Conservation (phyloP, 2,113 vertebrate genomes). For the Phylloscopus whistleri region DNA sequence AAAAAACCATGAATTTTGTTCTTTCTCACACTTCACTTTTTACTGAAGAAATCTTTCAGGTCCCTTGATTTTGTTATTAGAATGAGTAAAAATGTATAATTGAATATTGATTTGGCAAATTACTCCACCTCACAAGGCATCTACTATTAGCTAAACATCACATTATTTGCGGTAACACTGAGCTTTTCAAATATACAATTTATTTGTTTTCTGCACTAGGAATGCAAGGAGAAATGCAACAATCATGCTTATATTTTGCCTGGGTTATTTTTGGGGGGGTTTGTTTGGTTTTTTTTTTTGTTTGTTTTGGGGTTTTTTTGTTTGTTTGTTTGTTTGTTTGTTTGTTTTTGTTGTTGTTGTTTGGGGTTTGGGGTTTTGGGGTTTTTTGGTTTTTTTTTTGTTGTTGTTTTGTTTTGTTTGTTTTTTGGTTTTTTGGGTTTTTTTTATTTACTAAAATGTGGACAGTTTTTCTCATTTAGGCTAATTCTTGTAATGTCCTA, state of each 20-base stretch:
- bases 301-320: too few relatives aligned
- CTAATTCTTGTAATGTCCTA: background rate
- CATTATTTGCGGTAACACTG: background rate
- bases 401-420: too few relatives aligned
- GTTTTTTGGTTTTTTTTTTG: too few relatives aligned
- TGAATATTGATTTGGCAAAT: background rate
- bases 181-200: background rate
- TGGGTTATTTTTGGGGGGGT: too few relatives aligned
- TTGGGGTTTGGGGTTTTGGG: too few relatives aligned
- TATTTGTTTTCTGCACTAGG: background rate
- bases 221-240: background rate
- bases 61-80: background rate
- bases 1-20: background rate
- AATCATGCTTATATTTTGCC: background rate
- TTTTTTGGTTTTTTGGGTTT: background rate
- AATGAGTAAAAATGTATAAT: background rate
- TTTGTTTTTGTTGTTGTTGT: too few relatives aligned
- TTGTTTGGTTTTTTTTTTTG: too few relatives aligned
- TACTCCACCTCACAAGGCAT: background rate
- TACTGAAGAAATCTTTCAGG: background rate
- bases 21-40: background rate
- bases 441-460: background rate
- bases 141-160: background rate
- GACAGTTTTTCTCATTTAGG: background rate
- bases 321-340: too few relatives aligned